Conservation (phyloP, 1,140 invertebrate genomes). For the Caenorhabditis latens region DNA sequence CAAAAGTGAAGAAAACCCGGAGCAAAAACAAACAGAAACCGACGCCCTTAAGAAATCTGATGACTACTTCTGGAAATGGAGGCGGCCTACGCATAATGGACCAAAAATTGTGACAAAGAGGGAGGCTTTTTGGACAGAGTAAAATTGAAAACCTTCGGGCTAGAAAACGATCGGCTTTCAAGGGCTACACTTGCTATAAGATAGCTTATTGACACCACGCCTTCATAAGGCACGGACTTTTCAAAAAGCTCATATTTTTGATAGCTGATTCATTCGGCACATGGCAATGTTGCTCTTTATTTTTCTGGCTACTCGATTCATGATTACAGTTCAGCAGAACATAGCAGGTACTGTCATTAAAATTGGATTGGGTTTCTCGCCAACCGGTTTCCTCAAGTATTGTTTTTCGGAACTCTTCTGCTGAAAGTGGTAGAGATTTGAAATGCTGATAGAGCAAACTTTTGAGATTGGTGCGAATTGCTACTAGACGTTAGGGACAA, state of each 20-base stretch:
- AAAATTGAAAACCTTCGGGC: background rate
- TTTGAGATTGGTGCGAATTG: too few species aligned
- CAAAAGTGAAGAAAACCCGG: background rate
- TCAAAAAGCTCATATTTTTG: background rate
- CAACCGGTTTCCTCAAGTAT: too few species aligned
- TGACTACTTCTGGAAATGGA: conserved; percentile 3
- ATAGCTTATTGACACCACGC: conserved; percentile 7
- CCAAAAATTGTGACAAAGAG: conserved; percentile 25
- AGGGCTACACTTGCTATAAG: background rate
- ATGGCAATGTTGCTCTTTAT: background rate
- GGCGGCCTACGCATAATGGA: background rate
- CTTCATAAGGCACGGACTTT: background rate
- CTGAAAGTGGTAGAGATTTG: too few species aligned
- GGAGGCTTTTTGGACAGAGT: background rate
- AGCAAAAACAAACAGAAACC: conserved; percentile 19
- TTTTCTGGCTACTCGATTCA: too few species aligned
- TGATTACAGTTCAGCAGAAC: too few species aligned
- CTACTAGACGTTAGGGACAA: too few species aligned
- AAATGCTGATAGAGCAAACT: too few species aligned
- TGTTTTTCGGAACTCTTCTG: too few species aligned
- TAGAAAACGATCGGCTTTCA: conserved; percentile 18
- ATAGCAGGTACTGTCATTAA: too few species aligned
- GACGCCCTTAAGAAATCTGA: conserved; percentile 8
- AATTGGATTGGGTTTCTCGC: too few species aligned
- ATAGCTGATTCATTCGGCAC: background rate